Percentiles rank a stretch among this genome's conserved stretches.
Conservation (phyloP, 2,888 invertebrate species). For the Drosophila bunnanda region DNA sequence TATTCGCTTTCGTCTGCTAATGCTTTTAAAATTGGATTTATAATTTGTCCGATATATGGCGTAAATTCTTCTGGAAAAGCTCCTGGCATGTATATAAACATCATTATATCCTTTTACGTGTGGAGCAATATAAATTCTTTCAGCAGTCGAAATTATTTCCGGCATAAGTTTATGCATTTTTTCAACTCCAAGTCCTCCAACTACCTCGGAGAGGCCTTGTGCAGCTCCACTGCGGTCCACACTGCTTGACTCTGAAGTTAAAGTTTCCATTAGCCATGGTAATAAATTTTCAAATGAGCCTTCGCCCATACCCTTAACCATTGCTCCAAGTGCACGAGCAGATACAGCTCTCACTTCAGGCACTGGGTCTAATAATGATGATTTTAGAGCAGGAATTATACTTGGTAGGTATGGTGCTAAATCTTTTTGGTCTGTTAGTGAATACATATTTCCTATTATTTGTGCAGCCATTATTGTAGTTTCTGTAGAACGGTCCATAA, state of each 20-base stretch:
- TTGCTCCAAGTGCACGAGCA: conserved; percentile 97
- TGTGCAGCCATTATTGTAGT: conserved; percentile 99
- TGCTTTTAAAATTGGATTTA: conserved; percentile 98
- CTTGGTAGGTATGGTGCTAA: conserved; percentile 97
- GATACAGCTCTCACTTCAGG: conserved; percentile 99
- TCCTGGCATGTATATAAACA: conserved; percentile 99
- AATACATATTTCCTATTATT: conserved; percentile 99
- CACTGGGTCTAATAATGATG: conserved; percentile 97
- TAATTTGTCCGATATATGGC: conserved; percentile 97
- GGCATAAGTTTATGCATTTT: conserved; percentile 99
- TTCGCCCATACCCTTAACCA: conserved; percentile 99
- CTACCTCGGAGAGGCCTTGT: conserved; percentile 97
- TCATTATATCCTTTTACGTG: conserved; percentile 99
- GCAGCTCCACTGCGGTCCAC: conserved; percentile 98
- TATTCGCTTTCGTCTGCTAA: conserved; percentile 99
- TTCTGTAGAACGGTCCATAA: conserved; percentile 98
- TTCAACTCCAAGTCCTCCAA: conserved; percentile 97
- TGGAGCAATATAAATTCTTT: conserved; percentile 96
- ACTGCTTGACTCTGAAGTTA: conserved; percentile 97
- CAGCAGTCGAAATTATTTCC: conserved; percentile 96
- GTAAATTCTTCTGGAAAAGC: conserved; percentile 98
- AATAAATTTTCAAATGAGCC: conserved; percentile 97
- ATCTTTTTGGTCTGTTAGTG: conserved; percentile 99
- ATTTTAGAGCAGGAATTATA: conserved; percentile 98
- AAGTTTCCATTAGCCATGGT: conserved; percentile 99